Conservation (phyloP, 2,888 invertebrate species). For the Cryptocephalus primarius region DNA sequence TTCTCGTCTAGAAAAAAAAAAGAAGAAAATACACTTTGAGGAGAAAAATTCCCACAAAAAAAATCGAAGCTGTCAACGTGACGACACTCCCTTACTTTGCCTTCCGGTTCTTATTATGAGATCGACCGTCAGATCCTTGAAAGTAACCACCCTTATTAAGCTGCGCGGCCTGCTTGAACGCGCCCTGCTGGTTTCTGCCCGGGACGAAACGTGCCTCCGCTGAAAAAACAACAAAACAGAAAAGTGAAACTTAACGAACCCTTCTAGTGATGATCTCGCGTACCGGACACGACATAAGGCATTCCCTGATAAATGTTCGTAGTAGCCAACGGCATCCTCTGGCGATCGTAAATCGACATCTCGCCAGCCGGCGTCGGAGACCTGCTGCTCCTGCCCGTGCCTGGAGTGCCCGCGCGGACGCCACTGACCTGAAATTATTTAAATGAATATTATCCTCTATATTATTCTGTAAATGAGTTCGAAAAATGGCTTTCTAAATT, state of each 20-base stretch:
- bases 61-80: neutral
- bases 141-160: slow-evolving; percentile 11
- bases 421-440: slow-evolving; percentile 10
- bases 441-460: no score
- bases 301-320: slow-evolving; percentile 32
- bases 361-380: slow-evolving; percentile 36
- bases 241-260: neutral
- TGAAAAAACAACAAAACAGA: slow-evolving; percentile 8
- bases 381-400: slow-evolving; percentile 30
- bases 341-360: slow-evolving; percentile 26
- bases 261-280: no score
- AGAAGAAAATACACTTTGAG: no score
- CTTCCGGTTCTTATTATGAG: slow-evolving; percentile 23
- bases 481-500: no score
- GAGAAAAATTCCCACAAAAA: no score
- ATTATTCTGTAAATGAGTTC: no score
- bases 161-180: slow-evolving; percentile 25
- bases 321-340: slow-evolving; percentile 28
- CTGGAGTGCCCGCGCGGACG: slow-evolving; percentile 15
- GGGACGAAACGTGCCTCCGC: slow-evolving; percentile 28
- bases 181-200: slow-evolving; percentile 27
- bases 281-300: slow-evolving; percentile 33
- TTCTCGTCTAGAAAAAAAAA: no score
- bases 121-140: slow-evolving; percentile 18
- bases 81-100: slow-evolving; percentile 22